Conservation (phyloP, 2,888 invertebrate genomes). For the Drosophila yooni region DNA sequence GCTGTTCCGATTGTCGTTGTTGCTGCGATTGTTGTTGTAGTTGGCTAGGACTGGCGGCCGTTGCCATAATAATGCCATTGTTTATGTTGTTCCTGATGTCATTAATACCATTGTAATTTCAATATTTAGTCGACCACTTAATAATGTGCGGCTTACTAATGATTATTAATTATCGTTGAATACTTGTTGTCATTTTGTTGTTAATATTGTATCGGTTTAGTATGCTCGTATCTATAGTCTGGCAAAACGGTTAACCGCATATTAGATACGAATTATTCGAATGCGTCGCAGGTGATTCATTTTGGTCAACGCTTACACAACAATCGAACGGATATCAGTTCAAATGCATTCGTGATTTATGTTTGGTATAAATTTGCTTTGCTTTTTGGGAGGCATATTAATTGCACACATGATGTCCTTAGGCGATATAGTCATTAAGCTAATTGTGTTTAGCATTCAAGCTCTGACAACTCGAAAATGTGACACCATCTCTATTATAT, state of each 20-base stretch:
- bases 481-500: background rate
- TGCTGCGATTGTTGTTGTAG: conserved; percentile 26
- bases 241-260: conserved; percentile 62
- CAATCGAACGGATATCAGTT: conserved; percentile 40
- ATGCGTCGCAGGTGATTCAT: conserved; percentile 56
- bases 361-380: conserved; percentile 6
- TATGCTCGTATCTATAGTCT: background rate
- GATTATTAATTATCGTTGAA: conserved; percentile 78
- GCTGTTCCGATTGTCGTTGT: background rate
- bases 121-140: conserved; percentile 81
- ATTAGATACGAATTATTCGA: conserved; percentile 57
- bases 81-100: conserved; percentile 75
- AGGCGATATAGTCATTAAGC: conserved; percentile 7
- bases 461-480: too few relatives aligned
- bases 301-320: conserved; percentile 31
- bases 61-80: conserved; percentile 71
- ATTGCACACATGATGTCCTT: conserved; percentile 2
- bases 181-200: conserved; percentile 58
- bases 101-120: conserved; percentile 79
- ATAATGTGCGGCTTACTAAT: conserved; percentile 80
- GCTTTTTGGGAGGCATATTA: background rate
- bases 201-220: conserved; percentile 13
- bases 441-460: background rate
- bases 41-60: conserved; percentile 46
- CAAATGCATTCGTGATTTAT: conserved; percentile 39